These are phyloP conservation scores for Rynchops niger DNA, from an alignment of 2,113 vertebrate genomes.

Conservation along the genomic window DNA sequence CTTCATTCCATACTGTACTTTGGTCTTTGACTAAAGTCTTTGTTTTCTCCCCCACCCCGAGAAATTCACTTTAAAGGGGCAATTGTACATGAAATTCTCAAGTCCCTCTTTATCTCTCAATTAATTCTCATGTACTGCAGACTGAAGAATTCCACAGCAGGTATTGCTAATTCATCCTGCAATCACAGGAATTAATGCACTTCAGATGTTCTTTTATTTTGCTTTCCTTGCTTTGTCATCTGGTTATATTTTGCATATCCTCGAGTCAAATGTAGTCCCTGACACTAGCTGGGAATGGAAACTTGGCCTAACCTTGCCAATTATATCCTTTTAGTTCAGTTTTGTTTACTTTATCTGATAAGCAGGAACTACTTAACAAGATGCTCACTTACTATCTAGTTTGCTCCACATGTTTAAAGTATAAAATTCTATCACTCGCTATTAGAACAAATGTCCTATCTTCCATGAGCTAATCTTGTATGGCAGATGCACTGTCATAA, in stretches of 20 bases:
- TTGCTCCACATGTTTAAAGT: slow-evolving; percentile 52
- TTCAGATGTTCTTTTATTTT: slow-evolving; percentile 11
- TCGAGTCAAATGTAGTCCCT: not conserved
- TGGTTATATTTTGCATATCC: slow-evolving; percentile 10
- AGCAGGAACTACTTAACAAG: slow-evolving; percentile 55
- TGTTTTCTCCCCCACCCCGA: not conserved
- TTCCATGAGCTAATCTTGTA: slow-evolving; percentile 75
- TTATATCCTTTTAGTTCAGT: slow-evolving; percentile 29
- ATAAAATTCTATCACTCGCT: slow-evolving; percentile 61
- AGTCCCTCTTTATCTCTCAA: not conserved
- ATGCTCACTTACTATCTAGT: slow-evolving; percentile 54
- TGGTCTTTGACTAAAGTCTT: not conserved
- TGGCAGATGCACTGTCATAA: slow-evolving; percentile 72
- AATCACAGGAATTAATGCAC: not conserved
- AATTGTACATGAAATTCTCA: not conserved
- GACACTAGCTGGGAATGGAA: slow-evolving; percentile 19
- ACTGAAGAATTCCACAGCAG: not conserved
- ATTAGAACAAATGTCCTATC: slow-evolving; percentile 66
- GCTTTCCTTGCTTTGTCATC: not conserved
- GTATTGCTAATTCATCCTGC: not conserved
- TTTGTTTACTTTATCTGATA: slow-evolving; percentile 68
- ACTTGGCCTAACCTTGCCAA: slow-evolving; percentile 41
- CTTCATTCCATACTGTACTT: not conserved
- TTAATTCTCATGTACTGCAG: not conserved
- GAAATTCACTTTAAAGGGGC: not conserved